phyloP scores from a whole-genome alignment of 2,797 vertebrate genomes.

The Sebastes matsubarae region DNA sequence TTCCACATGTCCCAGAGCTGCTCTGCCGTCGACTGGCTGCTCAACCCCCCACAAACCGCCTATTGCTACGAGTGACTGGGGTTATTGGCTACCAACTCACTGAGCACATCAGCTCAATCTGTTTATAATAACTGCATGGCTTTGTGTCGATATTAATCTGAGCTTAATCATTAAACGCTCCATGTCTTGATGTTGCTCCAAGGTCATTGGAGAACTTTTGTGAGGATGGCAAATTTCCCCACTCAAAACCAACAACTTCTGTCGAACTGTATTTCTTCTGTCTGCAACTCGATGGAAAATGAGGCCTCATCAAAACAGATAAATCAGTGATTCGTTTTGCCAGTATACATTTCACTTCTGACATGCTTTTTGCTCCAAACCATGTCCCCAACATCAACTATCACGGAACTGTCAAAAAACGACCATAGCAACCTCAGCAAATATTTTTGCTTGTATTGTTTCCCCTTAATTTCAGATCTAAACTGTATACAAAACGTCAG shows the following conservation, averaged over 20 bases:
- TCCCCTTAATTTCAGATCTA: constrained; percentile 2
- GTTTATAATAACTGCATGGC: constrained; percentile 55
- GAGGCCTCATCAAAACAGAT: constrained; percentile 55
- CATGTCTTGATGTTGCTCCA: constrained; percentile 45
- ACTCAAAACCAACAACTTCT: constrained; percentile 45
- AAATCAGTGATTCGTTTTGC: constrained; percentile 63
- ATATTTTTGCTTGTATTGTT: neutral
- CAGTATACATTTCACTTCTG: constrained; percentile 23
- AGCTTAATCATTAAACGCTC: constrained; percentile 53
- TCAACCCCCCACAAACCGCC: constrained; percentile 34
- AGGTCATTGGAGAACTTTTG: constrained; percentile 43
- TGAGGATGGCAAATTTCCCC: constrained; percentile 40
- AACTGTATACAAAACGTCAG: constrained; percentile 8
- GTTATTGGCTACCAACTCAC: constrained; percentile 54
- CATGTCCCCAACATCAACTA: constrained; percentile 16
- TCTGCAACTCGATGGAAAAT: constrained; percentile 58
- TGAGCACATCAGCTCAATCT: constrained; percentile 46
- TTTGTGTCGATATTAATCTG: constrained; percentile 57
- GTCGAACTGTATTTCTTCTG: constrained; percentile 39
- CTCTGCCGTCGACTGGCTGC: constrained; percentile 14
- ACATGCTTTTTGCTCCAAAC: constrained; percentile 29
- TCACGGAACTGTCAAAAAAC: constrained; percentile 18
- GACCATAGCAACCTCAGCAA: neutral
- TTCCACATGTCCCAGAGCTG: constrained; percentile 47
- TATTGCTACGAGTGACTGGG: constrained; percentile 40